phyloP scores from a whole-genome alignment of 2,113 vertebrate species.

The Dissostichus mawsoni region DNA sequence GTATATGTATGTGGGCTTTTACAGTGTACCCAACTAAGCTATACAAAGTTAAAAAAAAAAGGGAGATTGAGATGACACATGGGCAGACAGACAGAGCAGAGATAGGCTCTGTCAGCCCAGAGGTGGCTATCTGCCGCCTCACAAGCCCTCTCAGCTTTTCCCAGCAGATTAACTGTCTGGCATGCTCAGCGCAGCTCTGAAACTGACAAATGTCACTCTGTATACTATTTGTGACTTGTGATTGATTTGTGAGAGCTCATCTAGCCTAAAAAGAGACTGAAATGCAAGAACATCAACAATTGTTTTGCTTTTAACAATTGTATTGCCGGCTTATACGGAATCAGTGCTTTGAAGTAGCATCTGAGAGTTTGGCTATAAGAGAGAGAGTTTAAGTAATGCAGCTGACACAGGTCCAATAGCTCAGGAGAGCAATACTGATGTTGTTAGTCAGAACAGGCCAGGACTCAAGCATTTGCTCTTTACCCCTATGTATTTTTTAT shows the following conservation, averaged over 20 bases:
- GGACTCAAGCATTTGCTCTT: not conserved
- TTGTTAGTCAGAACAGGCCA: not conserved
- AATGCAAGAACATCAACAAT: not conserved
- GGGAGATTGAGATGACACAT: conserved; percentile 44
- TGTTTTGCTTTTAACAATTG: not conserved
- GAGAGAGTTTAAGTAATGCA: not conserved
- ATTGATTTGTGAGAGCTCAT: conserved; percentile 46
- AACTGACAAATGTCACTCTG: conserved; percentile 64
- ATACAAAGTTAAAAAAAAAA: conserved; percentile 18
- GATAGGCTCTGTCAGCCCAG: conserved; percentile 63
- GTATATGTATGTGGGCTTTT: conserved; percentile 9
- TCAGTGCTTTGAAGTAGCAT: not conserved
- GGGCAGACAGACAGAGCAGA: conserved; percentile 54
- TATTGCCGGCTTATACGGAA: not conserved
- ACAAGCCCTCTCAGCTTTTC: conserved; percentile 46
- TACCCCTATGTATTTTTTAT: not conserved
- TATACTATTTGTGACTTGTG: conserved; percentile 37
- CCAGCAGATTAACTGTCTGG: conserved; percentile 59
- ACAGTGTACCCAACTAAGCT: conserved; percentile 19
- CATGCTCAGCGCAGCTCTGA: conserved; percentile 40
- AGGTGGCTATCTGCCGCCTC: conserved; percentile 58
- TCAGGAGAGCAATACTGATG: not conserved
- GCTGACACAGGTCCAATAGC: not conserved
- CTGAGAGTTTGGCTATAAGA: not conserved
- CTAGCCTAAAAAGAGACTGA: not conserved